These are phyloP conservation scores for Bibio marci DNA, from an alignment of 2,888 invertebrate species.

Conservation along the genomic window DNA sequence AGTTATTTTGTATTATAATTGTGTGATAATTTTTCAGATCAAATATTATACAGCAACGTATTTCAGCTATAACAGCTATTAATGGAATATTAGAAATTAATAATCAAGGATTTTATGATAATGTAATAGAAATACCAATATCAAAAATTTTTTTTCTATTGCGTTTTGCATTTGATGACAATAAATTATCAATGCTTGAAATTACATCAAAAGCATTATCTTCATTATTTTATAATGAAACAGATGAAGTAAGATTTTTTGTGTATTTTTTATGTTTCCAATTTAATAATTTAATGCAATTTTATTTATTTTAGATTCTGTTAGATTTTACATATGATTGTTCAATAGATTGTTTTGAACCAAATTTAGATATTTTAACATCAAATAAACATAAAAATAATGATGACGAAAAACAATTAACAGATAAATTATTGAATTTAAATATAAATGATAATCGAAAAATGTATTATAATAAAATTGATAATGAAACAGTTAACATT, in stretches of 20 bases:
- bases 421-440: slow-evolving; percentile 3
- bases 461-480: no score
- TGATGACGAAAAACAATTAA: not conserved
- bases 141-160: slow-evolving; percentile 64
- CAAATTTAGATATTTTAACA: slow-evolving; percentile 1
- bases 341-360: slow-evolving; percentile 1
- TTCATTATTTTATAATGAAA: slow-evolving; percentile 53
- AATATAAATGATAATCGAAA: not conserved
- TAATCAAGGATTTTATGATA: slow-evolving; percentile 59
- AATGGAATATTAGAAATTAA: slow-evolving; percentile 60
- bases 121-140: slow-evolving; percentile 53
- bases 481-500: no score
- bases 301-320: not conserved
- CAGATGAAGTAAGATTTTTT: slow-evolving; percentile 45
- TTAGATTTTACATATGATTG: slow-evolving; percentile 5
- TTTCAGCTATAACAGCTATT: slow-evolving; percentile 60
- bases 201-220: slow-evolving; percentile 62
- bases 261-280: not conserved
- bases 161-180: slow-evolving; percentile 75
- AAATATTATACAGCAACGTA: slow-evolving; percentile 65
- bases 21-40: slow-evolving; percentile 31
- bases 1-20: not conserved
- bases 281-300: not conserved
- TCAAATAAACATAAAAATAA: not conserved
- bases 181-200: slow-evolving; percentile 50